Base-by-base conservation (phyloP, 2,888 invertebrate genomes). In the Iphiclides podalirius region DNA sequence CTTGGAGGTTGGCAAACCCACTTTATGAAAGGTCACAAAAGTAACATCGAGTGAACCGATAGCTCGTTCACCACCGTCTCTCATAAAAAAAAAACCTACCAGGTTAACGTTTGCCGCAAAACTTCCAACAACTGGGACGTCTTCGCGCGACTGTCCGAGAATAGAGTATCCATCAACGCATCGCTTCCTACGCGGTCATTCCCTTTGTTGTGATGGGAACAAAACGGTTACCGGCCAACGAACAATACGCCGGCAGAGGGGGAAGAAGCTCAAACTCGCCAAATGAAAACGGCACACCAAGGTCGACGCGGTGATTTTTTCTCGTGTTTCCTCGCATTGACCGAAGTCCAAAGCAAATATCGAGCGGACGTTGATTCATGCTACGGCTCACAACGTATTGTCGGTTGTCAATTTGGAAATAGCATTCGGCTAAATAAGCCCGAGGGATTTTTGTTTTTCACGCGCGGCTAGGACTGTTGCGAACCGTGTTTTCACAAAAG, bases 361-460 rank as follows among this genome's bases (percentile, higher is more conserved):
- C 62, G 63, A 57, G 60, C 64, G 64, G 67, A 62, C 73, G 72
- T 72, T 78, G 78, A 79, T 76, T 78, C 77, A 77, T 65, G 53
- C 55, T 46, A 46, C 34, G 55, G 56, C 57, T 56, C 61, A 54
- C 52, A 58, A 52, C 52, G 54, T 55, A 59, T 57, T 60, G 57
- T 60, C 51, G 50, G 55, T 53, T 57, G 60, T 61, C 58, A 58
- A 57, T 58, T 44, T 56, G 45, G 56, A 61, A 63, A 63, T 61
- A 60, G 56, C 54, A 51, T 47, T 44, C 42, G 39, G 43, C 13
- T 39, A 40, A 47, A 52, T 31, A 52, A 43, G n/a, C n/a, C n/a
- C n/a, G n/a, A n/a, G 16, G 38, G 7, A 17, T 34, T 37, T 52
- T 39, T 44, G 23, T 44, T 16, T 28, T 50, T n/a, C 28, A 39